Evolutionary conservation across 1,140 invertebrate species (phyloP).

Genomic region (Pseudoatta argentina): DNA sequence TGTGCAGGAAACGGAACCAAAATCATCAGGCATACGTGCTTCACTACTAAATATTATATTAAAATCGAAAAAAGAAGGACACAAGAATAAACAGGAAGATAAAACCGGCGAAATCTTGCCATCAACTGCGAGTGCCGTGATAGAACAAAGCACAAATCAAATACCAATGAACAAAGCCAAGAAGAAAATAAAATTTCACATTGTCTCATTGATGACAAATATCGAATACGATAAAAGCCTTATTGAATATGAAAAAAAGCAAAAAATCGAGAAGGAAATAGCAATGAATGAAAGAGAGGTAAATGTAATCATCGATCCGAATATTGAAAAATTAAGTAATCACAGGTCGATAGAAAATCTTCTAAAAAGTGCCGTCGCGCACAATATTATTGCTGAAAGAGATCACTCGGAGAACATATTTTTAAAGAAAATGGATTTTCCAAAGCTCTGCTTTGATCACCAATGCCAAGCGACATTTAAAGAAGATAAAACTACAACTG

Average conservation of each 20-base stretch:
- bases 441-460: constrained; percentile 29
- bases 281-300: not conserved
- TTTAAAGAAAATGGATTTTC: not conserved
- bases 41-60: constrained; percentile 11
- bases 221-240: not conserved
- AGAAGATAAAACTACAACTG: constrained; percentile 12
- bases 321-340: constrained; percentile 49
- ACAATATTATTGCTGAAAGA: not conserved
- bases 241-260: not conserved
- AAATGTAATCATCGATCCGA: not conserved
- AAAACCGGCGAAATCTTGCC: not conserved
- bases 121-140: not conserved
- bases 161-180: not conserved
- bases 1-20: constrained; percentile 8
- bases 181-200: constrained; percentile 16
- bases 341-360: not conserved
- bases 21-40: not conserved
- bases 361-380: not conserved
- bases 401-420: not conserved
- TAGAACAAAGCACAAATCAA: not conserved
- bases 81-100: not conserved
- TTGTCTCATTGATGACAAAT: constrained; percentile 56
- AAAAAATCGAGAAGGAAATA: not conserved
- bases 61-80: not conserved
- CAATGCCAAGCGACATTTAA: constrained; percentile 1